Base-by-base conservation (phyloP, 2,113 vertebrate species). In the Poeciliopsis prolifica region DNA sequence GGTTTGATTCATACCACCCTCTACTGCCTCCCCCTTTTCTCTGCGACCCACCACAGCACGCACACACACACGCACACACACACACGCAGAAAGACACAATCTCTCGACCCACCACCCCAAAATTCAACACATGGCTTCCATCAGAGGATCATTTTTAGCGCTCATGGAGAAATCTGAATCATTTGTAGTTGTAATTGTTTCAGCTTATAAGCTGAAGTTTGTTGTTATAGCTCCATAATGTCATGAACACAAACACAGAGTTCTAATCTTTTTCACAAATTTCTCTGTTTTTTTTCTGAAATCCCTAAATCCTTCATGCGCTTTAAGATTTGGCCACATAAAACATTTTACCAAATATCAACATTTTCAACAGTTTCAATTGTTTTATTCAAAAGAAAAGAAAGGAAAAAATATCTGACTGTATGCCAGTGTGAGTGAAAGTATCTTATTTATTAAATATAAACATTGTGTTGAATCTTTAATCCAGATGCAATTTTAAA, bases 81-180 rank as follows among this genome's bases (percentile, higher is more conserved):
- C 44, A 54, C 80, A 54, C 61, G 70, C 67, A 70, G 63, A 58
- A 71, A 76, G 70, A 65, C 67, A 70, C 62, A 63, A 80, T 75
- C 82, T 67, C 10, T 29, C 69, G 48, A 69, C 71, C 85, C 84
- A 79, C 86, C 64, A 0, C 76, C 82, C 76, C 77, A 81, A 58
- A 86, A 91, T 85, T 78, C 89, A 89, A 91, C 93, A 95, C 89
- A 94, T 94, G 94, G 90, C 79, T 94, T 78, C 87, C 92, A 94
- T 95, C 89, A 94, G 78, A 14, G 13, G 81, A 93, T 93, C 94
- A 94, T 94, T 94, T 94, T 94, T 94, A 94, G 93, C 88, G 83
- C 86, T 85, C 75, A 74, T 81, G 70, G 54, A 89, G 78, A 89
- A 91, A 91, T 93, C 89, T 87, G 83, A 92, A 91, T 93, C 90